These are phyloP conservation scores for Stenolophus ochropezus DNA, from an alignment of 2,888 invertebrate genomes.

Conservation along the genomic window DNA sequence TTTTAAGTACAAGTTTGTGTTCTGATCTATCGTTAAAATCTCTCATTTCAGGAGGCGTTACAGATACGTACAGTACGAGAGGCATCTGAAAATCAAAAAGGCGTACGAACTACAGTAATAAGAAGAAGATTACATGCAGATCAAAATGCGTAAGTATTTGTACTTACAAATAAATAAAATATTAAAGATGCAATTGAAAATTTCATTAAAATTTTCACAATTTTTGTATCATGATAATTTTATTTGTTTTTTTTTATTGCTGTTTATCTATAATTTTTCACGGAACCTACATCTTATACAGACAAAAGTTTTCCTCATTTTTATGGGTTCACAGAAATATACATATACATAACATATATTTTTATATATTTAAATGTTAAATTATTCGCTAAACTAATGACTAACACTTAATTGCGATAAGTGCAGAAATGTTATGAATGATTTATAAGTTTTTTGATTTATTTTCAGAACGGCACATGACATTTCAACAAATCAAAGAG, in stretches of 20 bases:
- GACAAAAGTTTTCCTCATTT: no score
- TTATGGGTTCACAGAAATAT: no score
- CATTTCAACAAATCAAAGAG: constrained; percentile 3
- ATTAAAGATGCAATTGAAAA: not conserved
- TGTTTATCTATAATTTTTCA: no score
- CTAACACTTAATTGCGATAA: no score
- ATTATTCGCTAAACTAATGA: no score
- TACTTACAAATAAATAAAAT: not conserved
- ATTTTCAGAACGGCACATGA: not conserved
- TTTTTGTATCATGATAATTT: no score
- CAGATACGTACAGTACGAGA: not conserved
- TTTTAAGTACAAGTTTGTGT: not conserved
- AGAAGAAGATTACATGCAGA: not conserved
- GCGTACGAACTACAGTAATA: not conserved
- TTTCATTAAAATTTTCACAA: no score
- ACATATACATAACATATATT: no score
- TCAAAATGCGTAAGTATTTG: not conserved
- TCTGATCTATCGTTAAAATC: not conserved
- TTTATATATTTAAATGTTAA: no score
- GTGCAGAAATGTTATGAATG: no score
- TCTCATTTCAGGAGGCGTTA: not conserved
- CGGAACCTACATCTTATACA: no score
- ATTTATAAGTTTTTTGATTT: not conserved
- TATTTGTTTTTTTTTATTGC: no score
- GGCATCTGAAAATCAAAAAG: not conserved